phyloP scores from a whole-genome alignment of 2,113 vertebrate species.

The Pelmatolapia mariae region DNA sequence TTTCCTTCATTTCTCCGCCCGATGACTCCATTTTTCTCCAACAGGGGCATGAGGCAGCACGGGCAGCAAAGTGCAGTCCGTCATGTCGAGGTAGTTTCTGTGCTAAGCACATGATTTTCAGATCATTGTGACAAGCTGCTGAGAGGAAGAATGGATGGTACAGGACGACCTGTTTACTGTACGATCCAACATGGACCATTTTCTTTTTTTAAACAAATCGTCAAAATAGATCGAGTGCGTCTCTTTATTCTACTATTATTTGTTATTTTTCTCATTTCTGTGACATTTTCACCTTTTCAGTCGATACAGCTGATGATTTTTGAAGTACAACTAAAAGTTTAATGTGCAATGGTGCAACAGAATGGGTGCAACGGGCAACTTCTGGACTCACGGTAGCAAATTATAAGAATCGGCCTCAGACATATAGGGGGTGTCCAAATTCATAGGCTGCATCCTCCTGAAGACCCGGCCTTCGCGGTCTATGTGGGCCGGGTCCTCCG shows the following conservation, averaged over 20 bases:
- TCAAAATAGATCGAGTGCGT: background rate
- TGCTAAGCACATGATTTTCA: slow-evolving; percentile 12
- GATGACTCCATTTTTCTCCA: background rate
- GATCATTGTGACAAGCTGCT: slow-evolving; percentile 30
- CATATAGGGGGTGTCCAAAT: background rate
- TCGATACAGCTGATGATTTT: background rate
- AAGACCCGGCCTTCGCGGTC: background rate
- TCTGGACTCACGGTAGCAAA: background rate
- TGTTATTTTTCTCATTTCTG: background rate
- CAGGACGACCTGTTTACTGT: background rate
- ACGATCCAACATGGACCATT: background rate
- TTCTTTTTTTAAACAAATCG: background rate
- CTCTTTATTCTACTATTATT: background rate
- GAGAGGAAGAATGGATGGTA: background rate
- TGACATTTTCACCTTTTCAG: background rate
- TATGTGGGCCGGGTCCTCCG: background rate
- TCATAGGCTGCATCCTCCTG: background rate
- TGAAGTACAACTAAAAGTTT: rapidly evolving
- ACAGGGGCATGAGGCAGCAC: background rate
- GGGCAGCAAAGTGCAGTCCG: background rate
- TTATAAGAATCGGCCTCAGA: rapidly evolving
- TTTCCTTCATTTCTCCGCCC: background rate
- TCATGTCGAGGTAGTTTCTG: slow-evolving; percentile 33
- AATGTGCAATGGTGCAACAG: rapidly evolving
- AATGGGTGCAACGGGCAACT: rapidly evolving